Base-by-base conservation (phyloP, 2,888 invertebrate species). In the Cryptocheilus praepositus region DNA sequence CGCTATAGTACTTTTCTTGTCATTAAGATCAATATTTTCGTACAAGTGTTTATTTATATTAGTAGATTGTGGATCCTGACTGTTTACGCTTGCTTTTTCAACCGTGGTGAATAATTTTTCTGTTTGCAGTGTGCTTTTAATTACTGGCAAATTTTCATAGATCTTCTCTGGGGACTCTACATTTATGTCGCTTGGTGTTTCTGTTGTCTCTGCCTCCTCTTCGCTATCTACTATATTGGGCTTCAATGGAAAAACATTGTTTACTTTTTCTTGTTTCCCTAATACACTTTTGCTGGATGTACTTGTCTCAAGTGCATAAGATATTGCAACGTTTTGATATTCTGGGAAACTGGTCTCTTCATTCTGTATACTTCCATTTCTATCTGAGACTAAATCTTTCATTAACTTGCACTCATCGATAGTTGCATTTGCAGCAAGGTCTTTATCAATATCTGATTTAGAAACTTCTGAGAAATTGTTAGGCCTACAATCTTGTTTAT, bases 261-360 rank as follows among this genome's bases (percentile, higher is more conserved):
- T 16, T 49, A 49, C 7, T 18, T 18, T 49, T 18, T 49, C 49
- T 49, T 16, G 15, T 49, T 18, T 16, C 49, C 2, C 13, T 1
- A 49, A 49, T 5, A 5, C 8, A 3, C 5, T n/a, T n/a, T 49
- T 49, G 49, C 16, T 18, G 5, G n/a, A 18, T 18, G 3, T n/a
- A 49, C 1, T 16, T 13, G 75, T 46, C 19, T 82, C 82, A 46
- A 81, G 68, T 61, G 81, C 82, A 8, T 82, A 73, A 15, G 85
- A 83, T 65, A 85, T 67, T 18, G 84, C 70, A 70, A 85, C 83
- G 67, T 86, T 86, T 65, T 84, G 83, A 67, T 85, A 85, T 57
- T 77, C 79, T 4, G 83, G 76, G 52, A 76, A 77, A 16, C 4
- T 43, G 18, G 52, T 5, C 15, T 54, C 46, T 21, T 63, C 61